These are phyloP conservation scores for Jordanella pulchra DNA, from an alignment of 2,797 vertebrate species.

Conservation along the genomic window DNA sequence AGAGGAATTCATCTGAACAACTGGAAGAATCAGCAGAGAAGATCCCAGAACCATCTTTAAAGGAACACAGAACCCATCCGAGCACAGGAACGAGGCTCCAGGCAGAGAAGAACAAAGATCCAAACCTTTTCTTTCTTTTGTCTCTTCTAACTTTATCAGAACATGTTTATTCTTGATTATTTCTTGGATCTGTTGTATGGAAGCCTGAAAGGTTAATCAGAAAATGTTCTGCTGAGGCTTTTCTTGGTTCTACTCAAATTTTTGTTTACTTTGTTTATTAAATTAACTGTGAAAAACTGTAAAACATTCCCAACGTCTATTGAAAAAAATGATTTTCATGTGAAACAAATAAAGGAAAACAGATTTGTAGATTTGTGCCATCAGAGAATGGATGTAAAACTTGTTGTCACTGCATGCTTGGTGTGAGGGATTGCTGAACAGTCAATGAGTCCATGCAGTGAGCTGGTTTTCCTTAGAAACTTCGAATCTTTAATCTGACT, in stretches of 20 bases:
- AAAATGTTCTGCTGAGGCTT: too few relatives aligned
- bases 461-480: too few relatives aligned
- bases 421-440: too few relatives aligned
- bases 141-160: neutral
- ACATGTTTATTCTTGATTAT: neutral
- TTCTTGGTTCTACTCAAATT: too few relatives aligned
- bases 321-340: neutral
- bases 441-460: too few relatives aligned
- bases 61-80: neutral
- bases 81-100: neutral
- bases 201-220: neutral
- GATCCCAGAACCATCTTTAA: neutral
- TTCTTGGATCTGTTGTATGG: neutral
- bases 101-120: neutral
- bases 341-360: neutral
- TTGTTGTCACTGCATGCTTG: too few relatives aligned
- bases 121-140: neutral
- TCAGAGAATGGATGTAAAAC: too few relatives aligned
- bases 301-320: too few relatives aligned
- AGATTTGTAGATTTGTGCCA: too few relatives aligned
- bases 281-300: too few relatives aligned
- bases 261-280: too few relatives aligned
- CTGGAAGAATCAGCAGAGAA: conserved; percentile 20
- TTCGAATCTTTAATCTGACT: too few relatives aligned
- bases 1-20: neutral